Conservation (phyloP, 2,797 vertebrate species). For the Decapterus maruadsi region DNA sequence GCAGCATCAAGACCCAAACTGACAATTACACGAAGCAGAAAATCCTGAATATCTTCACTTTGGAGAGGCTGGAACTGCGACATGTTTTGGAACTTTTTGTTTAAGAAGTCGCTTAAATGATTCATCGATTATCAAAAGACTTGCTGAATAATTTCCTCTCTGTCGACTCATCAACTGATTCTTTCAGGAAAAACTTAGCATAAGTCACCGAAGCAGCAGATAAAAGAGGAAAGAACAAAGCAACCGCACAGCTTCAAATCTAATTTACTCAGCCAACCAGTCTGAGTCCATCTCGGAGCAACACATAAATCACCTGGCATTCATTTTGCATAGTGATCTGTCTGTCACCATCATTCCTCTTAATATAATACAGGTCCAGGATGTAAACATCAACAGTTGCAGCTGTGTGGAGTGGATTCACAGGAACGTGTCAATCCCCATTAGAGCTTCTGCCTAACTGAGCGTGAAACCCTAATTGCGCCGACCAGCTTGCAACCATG, state of each 20-base stretch:
- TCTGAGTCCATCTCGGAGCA: constrained; percentile 9
- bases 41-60: neutral
- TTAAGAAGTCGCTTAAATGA: neutral
- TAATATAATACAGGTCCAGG: constrained; percentile 42
- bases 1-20: neutral
- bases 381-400: constrained; percentile 76
- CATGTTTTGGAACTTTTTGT: neutral
- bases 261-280: constrained; percentile 28
- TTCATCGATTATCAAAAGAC: neutral
- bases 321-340: constrained; percentile 46
- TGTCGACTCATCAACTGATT: neutral
- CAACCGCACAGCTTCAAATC: constrained; percentile 12
- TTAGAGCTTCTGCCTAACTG: constrained; percentile 77
- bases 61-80: neutral
- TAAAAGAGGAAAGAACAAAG: neutral
- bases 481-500: constrained; percentile 67
- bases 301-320: constrained; percentile 42
- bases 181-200: neutral
- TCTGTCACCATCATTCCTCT: constrained; percentile 47
- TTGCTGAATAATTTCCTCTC: neutral
- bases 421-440: constrained; percentile 73
- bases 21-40: neutral
- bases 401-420: constrained; percentile 69
- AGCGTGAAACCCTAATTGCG: constrained; percentile 82
- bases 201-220: neutral